Evolutionary conservation across 1,140 invertebrate species (phyloP), one percentile per base, ranked within the genome.

Genomic region (Propsilocerus akamusi): DNA sequence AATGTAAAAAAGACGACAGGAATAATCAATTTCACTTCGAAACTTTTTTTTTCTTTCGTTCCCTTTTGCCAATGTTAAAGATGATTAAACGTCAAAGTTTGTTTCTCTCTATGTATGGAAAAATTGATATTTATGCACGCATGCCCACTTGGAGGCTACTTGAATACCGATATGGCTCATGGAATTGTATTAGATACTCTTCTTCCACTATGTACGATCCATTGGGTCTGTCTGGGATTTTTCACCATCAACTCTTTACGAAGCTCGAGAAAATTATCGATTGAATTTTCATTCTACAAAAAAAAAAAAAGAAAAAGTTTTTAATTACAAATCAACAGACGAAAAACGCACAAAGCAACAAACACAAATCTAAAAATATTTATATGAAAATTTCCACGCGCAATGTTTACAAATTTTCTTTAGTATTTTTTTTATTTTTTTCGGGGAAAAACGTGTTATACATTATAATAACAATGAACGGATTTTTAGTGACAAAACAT

Each of bases 21-120:
- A 41, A 41, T 20, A 41, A 41, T 41, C 34, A 41, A 41, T 41
- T 41, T 37, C 22, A n/a, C n/a, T n/a, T n/a, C n/a, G n/a, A n/a
- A n/a, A n/a, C n/a, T n/a, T n/a, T n/a, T n/a, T n/a, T n/a, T n/a
- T n/a, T n/a, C n/a, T 20, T 10, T 41, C n/a, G n/a, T 41, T 22
- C 8, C 8, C 4, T 6, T 2, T 11, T n/a, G 28, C 10, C 28
- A 11, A 20, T 20, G 14, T 17, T 20, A 41, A 41, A 41, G 34
- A 41, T 41, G 34, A 41, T 41, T 41, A 41, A 41, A 41, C 34
- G 22, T 41, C 34, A 41, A 41, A 41, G 34, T 41, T 17, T 7
- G 8, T 41, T 41, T 41, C 22, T 41, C 34, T 7, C 11, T 30
- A 41, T n/a, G 34, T 41, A 41, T 5, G 14, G 34, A n/a, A 41